Evolutionary conservation across 2,888 invertebrate genomes (phyloP).

Genomic region (Epirrhoe tristata): DNA sequence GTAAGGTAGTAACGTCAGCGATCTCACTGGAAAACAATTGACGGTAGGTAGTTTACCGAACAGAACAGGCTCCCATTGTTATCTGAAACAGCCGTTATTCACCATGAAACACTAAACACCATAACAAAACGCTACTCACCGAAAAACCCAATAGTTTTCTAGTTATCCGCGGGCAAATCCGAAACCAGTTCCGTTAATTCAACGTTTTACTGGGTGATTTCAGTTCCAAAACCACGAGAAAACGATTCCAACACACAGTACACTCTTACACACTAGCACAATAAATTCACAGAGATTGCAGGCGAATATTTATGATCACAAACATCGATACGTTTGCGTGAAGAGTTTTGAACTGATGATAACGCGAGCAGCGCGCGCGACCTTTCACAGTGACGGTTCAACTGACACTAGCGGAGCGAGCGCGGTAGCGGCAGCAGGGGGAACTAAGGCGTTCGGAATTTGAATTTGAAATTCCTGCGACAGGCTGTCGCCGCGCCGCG

Average conservation of each 20-base stretch:
- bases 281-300: slow-evolving; percentile 65
- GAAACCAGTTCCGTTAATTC: slow-evolving; percentile 71
- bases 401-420: slow-evolving; percentile 45
- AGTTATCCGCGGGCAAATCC: slow-evolving; percentile 64
- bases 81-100: slow-evolving; percentile 50
- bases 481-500: slow-evolving; percentile 12
- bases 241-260: slow-evolving; percentile 57
- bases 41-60: slow-evolving; percentile 17
- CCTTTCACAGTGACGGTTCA: slow-evolving; percentile 33
- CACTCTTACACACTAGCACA: slow-evolving; percentile 66
- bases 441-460: slow-evolving; percentile 39
- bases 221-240: slow-evolving; percentile 70
- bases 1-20: neutral
- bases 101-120: slow-evolving; percentile 66
- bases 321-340: slow-evolving; percentile 71
- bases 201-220: slow-evolving; percentile 75
- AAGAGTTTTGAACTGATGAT: slow-evolving; percentile 61
- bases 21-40: slow-evolving; percentile 9
- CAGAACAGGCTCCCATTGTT: slow-evolving; percentile 19
- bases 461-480: slow-evolving; percentile 34
- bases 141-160: slow-evolving; percentile 62
- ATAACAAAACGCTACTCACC: slow-evolving; percentile 73
- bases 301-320: slow-evolving; percentile 53
- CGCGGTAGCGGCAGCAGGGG: slow-evolving; percentile 22
- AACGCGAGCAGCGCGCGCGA: slow-evolving; percentile 29